Conservation (phyloP, 2,113 vertebrate species). For the Chaetodon auriga region DNA sequence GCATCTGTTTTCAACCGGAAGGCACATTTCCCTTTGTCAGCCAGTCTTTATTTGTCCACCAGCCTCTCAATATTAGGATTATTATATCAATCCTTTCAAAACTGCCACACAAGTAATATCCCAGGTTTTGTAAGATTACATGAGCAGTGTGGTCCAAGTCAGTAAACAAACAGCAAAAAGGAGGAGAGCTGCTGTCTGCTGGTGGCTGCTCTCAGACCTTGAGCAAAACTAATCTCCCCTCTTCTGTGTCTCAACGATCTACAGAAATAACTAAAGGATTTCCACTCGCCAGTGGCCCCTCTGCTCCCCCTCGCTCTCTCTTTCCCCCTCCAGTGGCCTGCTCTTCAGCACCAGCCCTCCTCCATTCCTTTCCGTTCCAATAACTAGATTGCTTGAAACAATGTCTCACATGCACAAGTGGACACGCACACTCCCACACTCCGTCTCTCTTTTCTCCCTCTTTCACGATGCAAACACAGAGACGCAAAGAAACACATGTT, state of each 20-base stretch:
- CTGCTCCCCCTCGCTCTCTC: constrained; percentile 28
- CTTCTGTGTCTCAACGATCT: constrained; percentile 68
- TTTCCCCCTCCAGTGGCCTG: constrained; percentile 62
- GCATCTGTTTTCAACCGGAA: constrained; percentile 41
- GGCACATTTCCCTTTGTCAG: constrained; percentile 14
- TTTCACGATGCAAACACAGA: not conserved
- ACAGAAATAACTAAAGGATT: constrained; percentile 76
- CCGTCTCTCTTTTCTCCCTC: not conserved
- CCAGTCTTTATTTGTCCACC: constrained; percentile 19
- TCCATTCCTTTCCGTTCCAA: constrained; percentile 75
- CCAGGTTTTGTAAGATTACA: constrained; percentile 30
- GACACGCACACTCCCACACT: constrained; percentile 18
- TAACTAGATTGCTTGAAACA: constrained; percentile 77
- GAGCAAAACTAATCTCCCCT: constrained; percentile 70
- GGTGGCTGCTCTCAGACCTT: constrained; percentile 62
- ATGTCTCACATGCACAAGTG: constrained; percentile 55
- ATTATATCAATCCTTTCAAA: constrained; percentile 52
- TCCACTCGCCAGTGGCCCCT: constrained; percentile 57
- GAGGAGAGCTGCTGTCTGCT: constrained; percentile 39
- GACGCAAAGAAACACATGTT: constrained; percentile 27
- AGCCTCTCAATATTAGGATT: constrained; percentile 27
- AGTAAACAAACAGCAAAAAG: constrained; percentile 60
- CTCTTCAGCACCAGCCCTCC: constrained; percentile 73
- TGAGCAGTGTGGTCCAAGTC: constrained; percentile 30
- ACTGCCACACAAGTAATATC: constrained; percentile 25